These are phyloP conservation scores for Anastatus disparis DNA, from an alignment of 1,140 invertebrate genomes.

Conservation along the genomic window DNA sequence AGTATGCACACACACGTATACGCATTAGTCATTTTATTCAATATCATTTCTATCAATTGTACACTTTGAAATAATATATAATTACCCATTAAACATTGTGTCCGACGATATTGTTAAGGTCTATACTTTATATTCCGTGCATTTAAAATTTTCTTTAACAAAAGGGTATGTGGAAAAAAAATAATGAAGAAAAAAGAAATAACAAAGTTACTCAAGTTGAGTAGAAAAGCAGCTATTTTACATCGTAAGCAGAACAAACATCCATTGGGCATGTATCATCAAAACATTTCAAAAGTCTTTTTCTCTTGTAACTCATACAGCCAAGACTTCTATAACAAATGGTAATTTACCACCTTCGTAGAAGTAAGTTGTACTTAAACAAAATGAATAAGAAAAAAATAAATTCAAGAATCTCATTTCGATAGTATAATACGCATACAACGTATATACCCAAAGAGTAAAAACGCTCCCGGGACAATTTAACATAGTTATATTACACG, in stretches of 20 bases:
- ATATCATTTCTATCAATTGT: constrained; percentile 37
- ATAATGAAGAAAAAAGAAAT: not conserved
- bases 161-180: not conserved
- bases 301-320: not conserved
- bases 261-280: not conserved
- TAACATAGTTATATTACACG: not conserved
- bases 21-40: too few species aligned
- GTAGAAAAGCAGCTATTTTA: constrained; percentile 11
- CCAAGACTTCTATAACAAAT: constrained; percentile 4
- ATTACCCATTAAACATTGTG: constrained; percentile 23
- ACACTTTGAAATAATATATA: constrained; percentile 18
- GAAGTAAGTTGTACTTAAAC: not conserved
- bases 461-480: constrained; percentile 38
- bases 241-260: constrained; percentile 22
- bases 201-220: too few species aligned
- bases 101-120: not conserved
- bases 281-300: not conserved
- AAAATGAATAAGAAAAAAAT: not conserved
- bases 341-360: constrained; percentile 15
- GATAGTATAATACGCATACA: not conserved
- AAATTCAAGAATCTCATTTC: constrained; percentile 26
- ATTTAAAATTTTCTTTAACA: constrained; percentile 13
- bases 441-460: too few species aligned
- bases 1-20: too few species aligned
- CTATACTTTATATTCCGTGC: not conserved